phyloP scores from a whole-genome alignment of 2,888 invertebrate species.

The Halocaridina rubra region DNA sequence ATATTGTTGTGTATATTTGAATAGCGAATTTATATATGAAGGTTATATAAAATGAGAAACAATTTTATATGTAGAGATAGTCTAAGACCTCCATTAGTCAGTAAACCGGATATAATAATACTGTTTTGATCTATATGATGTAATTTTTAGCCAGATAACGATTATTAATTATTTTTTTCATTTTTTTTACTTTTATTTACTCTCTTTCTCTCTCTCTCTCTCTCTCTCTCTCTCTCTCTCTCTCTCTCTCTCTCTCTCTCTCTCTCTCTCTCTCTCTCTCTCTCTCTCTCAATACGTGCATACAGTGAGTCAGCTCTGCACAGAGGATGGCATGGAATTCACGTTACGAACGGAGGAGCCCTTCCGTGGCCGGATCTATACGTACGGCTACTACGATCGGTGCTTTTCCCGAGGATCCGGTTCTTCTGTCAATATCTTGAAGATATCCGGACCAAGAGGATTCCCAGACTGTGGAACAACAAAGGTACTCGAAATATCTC shows the following conservation, averaged over 20 bases:
- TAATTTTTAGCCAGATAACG: no score
- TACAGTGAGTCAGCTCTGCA: conserved; percentile 70
- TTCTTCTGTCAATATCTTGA: conserved; percentile 82
- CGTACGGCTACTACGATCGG: conserved; percentile 89
- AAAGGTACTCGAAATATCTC: no score
- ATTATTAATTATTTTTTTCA: no score
- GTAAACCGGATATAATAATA: no score
- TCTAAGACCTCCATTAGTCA: no score
- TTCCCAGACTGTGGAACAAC: conserved; percentile 94
- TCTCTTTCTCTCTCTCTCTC: conserved; percentile 34
- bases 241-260: conserved; percentile 3
- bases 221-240: conserved; percentile 26
- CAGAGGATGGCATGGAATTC: conserved; percentile 94
- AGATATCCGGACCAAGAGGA: conserved; percentile 90
- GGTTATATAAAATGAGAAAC: no score
- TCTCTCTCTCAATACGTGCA: background rate
- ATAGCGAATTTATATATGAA: no score
- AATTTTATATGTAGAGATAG: no score
- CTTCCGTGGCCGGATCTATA: conserved; percentile 89
- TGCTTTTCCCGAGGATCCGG: conserved; percentile 94
- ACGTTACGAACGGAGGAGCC: conserved; percentile 88
- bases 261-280: background rate
- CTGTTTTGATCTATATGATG: no score
- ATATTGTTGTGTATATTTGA: no score
- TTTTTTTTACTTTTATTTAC: no score